These are phyloP conservation scores for Stictonetta naevosa DNA, from an alignment of 2,113 vertebrate species.

Conservation along the genomic window DNA sequence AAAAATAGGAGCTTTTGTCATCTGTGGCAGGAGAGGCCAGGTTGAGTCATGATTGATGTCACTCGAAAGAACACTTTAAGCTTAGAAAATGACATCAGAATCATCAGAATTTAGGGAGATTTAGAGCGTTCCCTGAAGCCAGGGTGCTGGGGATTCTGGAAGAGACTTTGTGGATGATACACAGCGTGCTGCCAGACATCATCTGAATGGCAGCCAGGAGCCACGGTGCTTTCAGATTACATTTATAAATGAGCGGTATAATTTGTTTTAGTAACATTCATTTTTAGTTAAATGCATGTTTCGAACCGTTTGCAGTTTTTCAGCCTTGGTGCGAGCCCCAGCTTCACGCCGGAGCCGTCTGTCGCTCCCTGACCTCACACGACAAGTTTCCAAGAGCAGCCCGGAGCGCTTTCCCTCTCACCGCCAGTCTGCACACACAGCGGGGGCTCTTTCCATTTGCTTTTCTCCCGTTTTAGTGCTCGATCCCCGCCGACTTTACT, in stretches of 20 bases:
- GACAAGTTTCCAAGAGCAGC: slow-evolving; percentile 21
- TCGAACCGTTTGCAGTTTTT: not conserved
- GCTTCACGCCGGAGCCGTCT: not conserved
- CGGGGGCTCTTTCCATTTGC: slow-evolving; percentile 43
- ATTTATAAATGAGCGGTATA: slow-evolving; percentile 11
- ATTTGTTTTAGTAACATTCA: slow-evolving; percentile 34
- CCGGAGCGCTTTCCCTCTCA: slow-evolving; percentile 8
- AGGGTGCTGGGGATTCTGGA: slow-evolving; percentile 46
- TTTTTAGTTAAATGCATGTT: slow-evolving; percentile 1
- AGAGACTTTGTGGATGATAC: slow-evolving; percentile 40
- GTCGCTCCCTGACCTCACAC: slow-evolving; percentile 5
- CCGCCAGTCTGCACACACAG: slow-evolving; percentile 7
- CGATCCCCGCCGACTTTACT: slow-evolving; percentile 51
- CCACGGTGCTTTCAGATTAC: slow-evolving; percentile 29
- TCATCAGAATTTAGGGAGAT: slow-evolving; percentile 46
- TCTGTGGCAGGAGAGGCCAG: slow-evolving; percentile 15
- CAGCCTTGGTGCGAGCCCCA: not conserved
- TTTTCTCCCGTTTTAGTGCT: slow-evolving; percentile 51
- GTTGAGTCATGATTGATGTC: slow-evolving; percentile 68
- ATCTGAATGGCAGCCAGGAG: slow-evolving; percentile 42
- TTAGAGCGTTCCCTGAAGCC: not conserved
- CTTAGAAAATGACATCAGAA: slow-evolving; percentile 68
- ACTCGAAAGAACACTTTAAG: slow-evolving; percentile 59
- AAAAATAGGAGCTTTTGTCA: slow-evolving; percentile 71
- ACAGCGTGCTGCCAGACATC: slow-evolving; percentile 44